Evolutionary conservation across 2,113 vertebrate species (phyloP).

Genomic region (Gobio gobio): DNA sequence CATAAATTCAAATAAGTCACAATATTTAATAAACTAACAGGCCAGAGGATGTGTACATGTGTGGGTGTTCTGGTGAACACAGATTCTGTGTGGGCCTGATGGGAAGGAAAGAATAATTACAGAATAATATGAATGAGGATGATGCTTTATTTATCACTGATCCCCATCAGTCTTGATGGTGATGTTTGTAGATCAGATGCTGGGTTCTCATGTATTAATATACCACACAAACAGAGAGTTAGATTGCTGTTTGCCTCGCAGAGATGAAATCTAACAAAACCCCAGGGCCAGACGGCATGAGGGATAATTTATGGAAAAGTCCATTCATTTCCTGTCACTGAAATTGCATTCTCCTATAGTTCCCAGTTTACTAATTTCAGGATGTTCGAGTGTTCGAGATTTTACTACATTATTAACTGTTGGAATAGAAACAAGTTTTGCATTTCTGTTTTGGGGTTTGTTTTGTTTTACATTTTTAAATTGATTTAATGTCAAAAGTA

Average conservation of each 20-base stretch:
- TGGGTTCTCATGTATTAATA: background rate
- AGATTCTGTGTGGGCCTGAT: background rate
- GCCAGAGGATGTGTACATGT: background rate
- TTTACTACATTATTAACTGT: conserved; percentile 6
- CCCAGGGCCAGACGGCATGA: background rate
- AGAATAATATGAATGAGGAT: conserved; percentile 2
- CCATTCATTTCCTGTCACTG: conserved; percentile 23
- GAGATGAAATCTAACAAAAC: conserved; percentile 19
- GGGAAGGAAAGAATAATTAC: conserved; percentile 1
- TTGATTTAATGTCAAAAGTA: background rate
- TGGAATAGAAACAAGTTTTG: background rate
- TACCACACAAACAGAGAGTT: background rate
- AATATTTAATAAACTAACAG: conserved; percentile 8
- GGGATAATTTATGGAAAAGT: conserved; percentile 6
- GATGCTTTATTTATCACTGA: background rate
- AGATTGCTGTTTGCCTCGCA: conserved; percentile 8
- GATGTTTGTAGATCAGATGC: conserved; percentile 5
- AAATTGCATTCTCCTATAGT: conserved; percentile 5
- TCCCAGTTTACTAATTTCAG: conserved; percentile 13
- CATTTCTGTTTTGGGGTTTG: background rate
- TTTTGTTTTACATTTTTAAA: background rate
- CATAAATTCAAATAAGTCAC: conserved; percentile 5
- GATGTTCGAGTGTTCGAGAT: background rate
- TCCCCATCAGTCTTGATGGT: background rate
- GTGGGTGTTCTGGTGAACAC: background rate